Evolutionary conservation across 2,113 vertebrate genomes (phyloP).

Genomic region (Ctenodactylus gundi): DNA sequence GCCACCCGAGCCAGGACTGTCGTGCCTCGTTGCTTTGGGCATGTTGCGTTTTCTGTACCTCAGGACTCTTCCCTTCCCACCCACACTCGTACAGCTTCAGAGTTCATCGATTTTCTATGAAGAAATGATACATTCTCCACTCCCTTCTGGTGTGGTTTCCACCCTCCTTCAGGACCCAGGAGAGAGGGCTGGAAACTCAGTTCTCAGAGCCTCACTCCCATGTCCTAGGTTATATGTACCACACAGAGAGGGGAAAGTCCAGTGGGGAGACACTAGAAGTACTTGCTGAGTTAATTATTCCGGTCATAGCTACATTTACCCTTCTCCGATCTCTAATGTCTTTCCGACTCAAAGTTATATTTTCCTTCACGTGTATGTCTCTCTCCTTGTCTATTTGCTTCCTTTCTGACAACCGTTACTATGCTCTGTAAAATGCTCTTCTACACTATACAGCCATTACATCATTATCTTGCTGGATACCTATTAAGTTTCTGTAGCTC

Average conservation of each 20-base stretch:
- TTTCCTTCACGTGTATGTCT: neutral
- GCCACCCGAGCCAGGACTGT: neutral
- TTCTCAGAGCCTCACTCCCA: neutral
- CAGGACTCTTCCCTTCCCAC: too few species aligned
- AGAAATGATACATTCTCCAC: neutral
- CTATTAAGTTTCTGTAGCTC: neutral
- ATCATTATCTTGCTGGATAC: neutral
- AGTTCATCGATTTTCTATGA: neutral
- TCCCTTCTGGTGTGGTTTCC: neutral
- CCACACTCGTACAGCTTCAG: neutral
- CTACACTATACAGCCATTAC: neutral
- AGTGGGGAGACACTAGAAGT: neutral
- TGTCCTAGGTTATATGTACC: too few species aligned
- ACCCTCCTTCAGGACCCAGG: neutral
- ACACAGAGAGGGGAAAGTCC: fast-evolving
- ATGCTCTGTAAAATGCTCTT: neutral
- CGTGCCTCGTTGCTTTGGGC: neutral
- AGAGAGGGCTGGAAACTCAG: neutral
- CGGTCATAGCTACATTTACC: neutral
- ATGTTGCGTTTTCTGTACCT: neutral
- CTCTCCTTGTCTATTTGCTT: neutral
- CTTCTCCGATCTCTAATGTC: neutral
- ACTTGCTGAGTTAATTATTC: neutral
- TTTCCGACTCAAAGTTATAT: neutral
- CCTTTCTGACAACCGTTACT: neutral